These are phyloP conservation scores for Cephalotes varians DNA, from an alignment of 2,888 invertebrate species.

Conservation along the genomic window DNA sequence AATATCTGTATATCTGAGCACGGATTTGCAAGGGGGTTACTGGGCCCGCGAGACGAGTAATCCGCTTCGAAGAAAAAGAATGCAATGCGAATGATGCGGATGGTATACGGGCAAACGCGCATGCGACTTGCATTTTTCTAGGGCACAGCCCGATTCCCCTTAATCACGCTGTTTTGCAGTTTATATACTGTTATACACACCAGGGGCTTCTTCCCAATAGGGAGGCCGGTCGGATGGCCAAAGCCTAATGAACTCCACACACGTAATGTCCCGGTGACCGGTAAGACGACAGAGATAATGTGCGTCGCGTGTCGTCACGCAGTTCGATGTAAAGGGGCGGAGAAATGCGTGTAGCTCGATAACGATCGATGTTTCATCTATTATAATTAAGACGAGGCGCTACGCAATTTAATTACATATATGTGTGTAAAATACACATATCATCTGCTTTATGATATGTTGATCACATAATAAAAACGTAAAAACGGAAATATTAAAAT, in stretches of 20 bases:
- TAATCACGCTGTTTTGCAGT: conserved; percentile 36
- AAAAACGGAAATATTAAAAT: no score
- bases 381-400: no score
- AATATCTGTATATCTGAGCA: background rate
- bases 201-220: background rate
- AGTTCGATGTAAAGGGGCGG: background rate
- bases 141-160: conserved; percentile 45
- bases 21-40: no score
- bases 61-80: background rate
- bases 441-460: no score
- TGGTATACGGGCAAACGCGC: background rate
- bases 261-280: conserved; percentile 8
- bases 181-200: conserved; percentile 56
- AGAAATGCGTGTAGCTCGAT: background rate
- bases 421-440: no score
- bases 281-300: background rate
- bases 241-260: conserved; percentile 11
- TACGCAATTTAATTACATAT: no score
- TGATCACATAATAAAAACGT: no score
- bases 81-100: background rate
- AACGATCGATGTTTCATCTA: background rate
- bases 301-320: background rate
- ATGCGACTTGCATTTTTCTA: conserved; percentile 46
- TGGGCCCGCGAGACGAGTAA: background rate
- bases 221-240: conserved; percentile 2